These are phyloP conservation scores for Mionectes macconnelli DNA, from an alignment of 2,113 vertebrate species.

Conservation along the genomic window DNA sequence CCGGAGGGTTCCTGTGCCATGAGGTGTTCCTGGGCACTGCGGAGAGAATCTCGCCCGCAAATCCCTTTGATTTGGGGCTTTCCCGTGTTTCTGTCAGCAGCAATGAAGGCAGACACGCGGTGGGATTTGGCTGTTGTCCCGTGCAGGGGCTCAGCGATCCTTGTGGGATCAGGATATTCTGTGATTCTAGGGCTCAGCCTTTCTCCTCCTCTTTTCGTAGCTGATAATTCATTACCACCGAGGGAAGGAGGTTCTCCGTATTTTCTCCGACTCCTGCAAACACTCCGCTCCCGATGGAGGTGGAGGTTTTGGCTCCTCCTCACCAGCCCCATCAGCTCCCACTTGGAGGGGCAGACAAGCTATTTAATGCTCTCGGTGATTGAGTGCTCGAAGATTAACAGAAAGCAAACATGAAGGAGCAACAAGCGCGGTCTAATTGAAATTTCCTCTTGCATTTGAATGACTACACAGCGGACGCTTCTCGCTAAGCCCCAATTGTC, in stretches of 20 bases:
- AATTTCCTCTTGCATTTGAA: not conserved
- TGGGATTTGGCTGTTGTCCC: too few relatives aligned
- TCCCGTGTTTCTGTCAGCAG: not conserved
- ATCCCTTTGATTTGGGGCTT: rapidly evolving
- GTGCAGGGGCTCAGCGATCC: not conserved
- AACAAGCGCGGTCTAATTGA: not conserved
- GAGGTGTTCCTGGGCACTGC: rapidly evolving
- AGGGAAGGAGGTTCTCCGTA: not conserved
- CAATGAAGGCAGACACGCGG: not conserved
- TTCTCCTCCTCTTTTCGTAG: not conserved
- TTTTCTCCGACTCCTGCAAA: not conserved
- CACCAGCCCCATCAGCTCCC: not conserved
- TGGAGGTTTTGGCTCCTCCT: not conserved
- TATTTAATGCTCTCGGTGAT: rapidly evolving
- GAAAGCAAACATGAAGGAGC: not conserved
- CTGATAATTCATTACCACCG: not conserved
- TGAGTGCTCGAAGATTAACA: not conserved
- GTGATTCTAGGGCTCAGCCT: rapidly evolving
- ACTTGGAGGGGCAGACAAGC: not conserved
- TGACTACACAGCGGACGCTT: not conserved
- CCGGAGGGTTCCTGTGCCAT: rapidly evolving
- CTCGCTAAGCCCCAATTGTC: not conserved
- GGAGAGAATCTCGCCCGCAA: not conserved
- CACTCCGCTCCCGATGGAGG: rapidly evolving
- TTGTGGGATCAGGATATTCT: not conserved